phyloP scores from a whole-genome alignment of 1,140 invertebrate species.

The Bombus huntii region DNA sequence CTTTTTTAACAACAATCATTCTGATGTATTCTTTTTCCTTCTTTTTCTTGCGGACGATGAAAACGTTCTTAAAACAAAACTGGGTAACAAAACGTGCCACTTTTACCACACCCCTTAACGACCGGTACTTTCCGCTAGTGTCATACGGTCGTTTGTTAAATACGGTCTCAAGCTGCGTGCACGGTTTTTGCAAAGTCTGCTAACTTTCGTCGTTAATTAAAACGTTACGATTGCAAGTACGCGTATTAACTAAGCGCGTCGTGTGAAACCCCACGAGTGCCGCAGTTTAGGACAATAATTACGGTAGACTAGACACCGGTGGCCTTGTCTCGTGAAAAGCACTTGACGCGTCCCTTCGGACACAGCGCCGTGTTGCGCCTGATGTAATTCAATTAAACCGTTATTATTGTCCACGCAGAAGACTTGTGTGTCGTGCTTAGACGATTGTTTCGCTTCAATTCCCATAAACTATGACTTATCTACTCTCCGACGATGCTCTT shows the following conservation, averaged over 20 bases:
- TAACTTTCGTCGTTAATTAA: constrained; percentile 27
- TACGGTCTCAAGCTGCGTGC: background rate
- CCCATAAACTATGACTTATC: background rate
- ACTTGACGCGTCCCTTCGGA: constrained; percentile 43
- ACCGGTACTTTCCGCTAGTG: background rate
- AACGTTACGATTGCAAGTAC: constrained; percentile 15
- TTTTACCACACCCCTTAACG: background rate
- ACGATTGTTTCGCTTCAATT: constrained; percentile 28
- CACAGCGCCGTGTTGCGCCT: constrained; percentile 33
- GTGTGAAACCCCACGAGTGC: background rate
- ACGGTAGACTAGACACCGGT: constrained; percentile 49
- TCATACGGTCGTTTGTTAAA: background rate
- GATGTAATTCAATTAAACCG: constrained; percentile 66
- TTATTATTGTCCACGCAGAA: constrained; percentile 54
- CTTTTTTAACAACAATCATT: background rate
- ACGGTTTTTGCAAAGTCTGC: background rate
- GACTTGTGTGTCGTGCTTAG: constrained; percentile 1
- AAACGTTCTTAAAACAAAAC: background rate
- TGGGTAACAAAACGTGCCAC: background rate
- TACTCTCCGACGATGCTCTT: no score
- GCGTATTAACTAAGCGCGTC: constrained; percentile 26
- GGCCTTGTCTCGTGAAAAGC: constrained; percentile 46
- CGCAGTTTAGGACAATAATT: constrained; percentile 49
- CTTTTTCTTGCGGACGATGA: background rate
- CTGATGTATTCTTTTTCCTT: no score